A percentile compares a stretch with the other conserved stretches of the same genome.
phyloP scores from a whole-genome alignment of 2,888 invertebrate genomes.

The Syrphus vitripennis region DNA sequence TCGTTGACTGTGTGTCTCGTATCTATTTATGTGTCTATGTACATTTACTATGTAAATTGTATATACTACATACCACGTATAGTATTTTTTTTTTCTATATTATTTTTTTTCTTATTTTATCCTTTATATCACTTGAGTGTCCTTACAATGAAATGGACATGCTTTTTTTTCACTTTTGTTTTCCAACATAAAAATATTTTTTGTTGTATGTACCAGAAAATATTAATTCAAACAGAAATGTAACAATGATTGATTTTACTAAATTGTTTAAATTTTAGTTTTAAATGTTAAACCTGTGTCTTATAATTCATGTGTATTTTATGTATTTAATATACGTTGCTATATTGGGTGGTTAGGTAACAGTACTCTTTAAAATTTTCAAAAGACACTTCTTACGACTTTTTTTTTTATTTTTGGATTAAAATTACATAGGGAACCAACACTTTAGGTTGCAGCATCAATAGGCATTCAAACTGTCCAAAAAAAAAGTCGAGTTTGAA shows the following conservation, averaged over 20 bases:
- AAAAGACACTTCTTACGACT: too few species aligned
- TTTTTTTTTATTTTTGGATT: too few species aligned
- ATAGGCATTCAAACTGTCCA: too few species aligned
- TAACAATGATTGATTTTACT: not conserved
- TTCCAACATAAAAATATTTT: not conserved
- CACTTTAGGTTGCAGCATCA: too few species aligned
- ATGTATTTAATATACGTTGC: too few species aligned
- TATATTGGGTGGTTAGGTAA: too few species aligned
- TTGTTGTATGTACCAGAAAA: not conserved
- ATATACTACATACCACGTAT: conserved; percentile 36
- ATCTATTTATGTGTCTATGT: conserved; percentile 63
- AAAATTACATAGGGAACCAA: too few species aligned
- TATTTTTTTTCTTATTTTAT: conserved; percentile 34
- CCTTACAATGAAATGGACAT: conserved; percentile 48
- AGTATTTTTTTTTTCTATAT: not conserved
- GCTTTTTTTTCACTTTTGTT: conserved; percentile 5
- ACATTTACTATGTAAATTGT: conserved; percentile 30
- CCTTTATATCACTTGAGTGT: conserved; percentile 41
- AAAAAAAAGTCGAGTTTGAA: too few species aligned
- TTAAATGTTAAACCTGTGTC: not conserved
- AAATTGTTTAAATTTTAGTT: not conserved
- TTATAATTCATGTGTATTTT: too few species aligned
- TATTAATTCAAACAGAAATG: not conserved
- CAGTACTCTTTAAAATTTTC: too few species aligned
- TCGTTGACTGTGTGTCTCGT: conserved; percentile 42